Evolutionary conservation across 2,113 vertebrate genomes (phyloP).

Genomic region (Phycodurus eques): DNA sequence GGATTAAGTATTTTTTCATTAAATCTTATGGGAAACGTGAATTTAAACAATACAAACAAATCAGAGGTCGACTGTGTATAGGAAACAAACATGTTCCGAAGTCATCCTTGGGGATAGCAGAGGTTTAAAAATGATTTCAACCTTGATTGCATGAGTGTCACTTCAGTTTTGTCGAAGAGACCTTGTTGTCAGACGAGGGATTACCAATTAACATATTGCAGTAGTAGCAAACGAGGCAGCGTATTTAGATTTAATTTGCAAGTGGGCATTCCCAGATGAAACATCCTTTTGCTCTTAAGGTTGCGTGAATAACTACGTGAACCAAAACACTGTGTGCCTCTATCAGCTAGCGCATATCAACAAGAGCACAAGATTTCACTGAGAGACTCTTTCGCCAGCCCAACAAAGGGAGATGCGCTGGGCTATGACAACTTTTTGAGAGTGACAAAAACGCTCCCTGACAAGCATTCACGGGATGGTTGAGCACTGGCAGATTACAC

Average conservation of each 20-base stretch:
- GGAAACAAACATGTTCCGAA: neutral
- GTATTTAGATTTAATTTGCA: neutral
- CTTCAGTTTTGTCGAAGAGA: neutral
- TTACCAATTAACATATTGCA: neutral
- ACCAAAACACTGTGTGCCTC: constrained; percentile 53
- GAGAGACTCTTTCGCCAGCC: constrained; percentile 51
- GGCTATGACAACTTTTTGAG: constrained; percentile 67
- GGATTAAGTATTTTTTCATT: no score
- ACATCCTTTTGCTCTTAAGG: neutral
- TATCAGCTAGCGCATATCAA: constrained; percentile 51
- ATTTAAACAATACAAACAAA: neutral
- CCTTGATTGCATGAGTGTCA: neutral
- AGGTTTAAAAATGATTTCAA: neutral
- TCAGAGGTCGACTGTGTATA: neutral
- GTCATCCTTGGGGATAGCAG: neutral
- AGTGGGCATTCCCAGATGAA: neutral
- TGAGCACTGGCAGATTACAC: constrained; percentile 68
- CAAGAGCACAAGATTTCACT: constrained; percentile 56
- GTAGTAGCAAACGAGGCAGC: neutral
- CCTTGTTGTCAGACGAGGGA: neutral
- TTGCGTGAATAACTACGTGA: constrained; percentile 39
- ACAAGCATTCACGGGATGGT: constrained; percentile 67
- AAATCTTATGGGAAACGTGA: no score
- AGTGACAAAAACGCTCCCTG: constrained; percentile 68
- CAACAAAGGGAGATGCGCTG: constrained; percentile 57